A percentile compares a stretch with the other conserved stretches of the same genome.
Evolutionary conservation across 2,113 vertebrate species (phyloP).

Genomic region (Pseudolaguvia tuberculata): DNA sequence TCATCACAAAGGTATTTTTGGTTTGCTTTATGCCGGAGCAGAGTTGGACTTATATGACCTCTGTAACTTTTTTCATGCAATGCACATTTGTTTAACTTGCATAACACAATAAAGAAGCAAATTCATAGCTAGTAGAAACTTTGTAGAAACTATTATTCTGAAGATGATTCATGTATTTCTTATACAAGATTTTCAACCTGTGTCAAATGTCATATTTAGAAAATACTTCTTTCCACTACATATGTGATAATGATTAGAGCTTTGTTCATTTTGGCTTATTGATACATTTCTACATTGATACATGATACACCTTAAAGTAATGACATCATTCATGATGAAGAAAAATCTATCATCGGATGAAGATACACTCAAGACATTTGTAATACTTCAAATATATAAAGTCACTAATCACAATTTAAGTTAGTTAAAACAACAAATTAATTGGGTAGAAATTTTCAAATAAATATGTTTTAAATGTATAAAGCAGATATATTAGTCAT

Average conservation of each 20-base stretch:
- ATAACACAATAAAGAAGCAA: background rate
- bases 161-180: background rate
- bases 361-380: too few relatives aligned
- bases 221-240: conserved; percentile 35
- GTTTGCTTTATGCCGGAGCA: conserved; percentile 16
- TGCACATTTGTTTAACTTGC: conserved; percentile 10
- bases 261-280: conserved; percentile 37
- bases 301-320: too few relatives aligned
- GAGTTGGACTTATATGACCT: conserved; percentile 39
- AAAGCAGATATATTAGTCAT: too few relatives aligned
- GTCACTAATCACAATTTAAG: too few relatives aligned
- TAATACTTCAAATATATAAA: too few relatives aligned
- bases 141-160: background rate
- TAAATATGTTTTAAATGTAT: too few relatives aligned
- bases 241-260: conserved; percentile 23
- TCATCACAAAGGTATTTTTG: conserved; percentile 49
- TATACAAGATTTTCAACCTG: background rate
- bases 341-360: too few relatives aligned
- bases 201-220: conserved; percentile 13
- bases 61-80: conserved; percentile 26
- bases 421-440: too few relatives aligned
- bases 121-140: conserved; percentile 3
- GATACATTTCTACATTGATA: conserved; percentile 46
- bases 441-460: too few relatives aligned
- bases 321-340: too few relatives aligned